These are phyloP conservation scores for Acyrthosiphon pisum DNA, from an alignment of 1,140 invertebrate genomes.

Conservation along the genomic window DNA sequence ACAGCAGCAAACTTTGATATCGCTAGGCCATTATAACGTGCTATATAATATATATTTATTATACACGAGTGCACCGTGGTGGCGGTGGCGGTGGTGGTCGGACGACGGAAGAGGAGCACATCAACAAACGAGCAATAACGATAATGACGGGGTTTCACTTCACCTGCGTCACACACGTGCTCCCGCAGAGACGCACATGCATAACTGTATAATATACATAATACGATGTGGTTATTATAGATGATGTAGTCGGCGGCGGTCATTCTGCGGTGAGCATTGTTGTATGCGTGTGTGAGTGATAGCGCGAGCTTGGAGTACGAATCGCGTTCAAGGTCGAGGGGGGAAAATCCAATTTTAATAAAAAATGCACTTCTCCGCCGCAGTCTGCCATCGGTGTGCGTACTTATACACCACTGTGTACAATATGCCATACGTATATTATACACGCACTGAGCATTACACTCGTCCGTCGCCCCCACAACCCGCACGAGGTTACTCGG, in stretches of 20 bases:
- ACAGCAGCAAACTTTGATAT: neutral
- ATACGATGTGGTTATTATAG: neutral
- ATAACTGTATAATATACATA: neutral
- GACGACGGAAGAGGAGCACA: neutral
- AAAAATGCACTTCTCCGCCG: neutral
- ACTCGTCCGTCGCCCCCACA: neutral
- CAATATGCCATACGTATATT: neutral
- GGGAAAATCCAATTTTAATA: slow-evolving; percentile 28
- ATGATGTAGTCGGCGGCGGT: neutral
- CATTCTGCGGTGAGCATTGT: slow-evolving; percentile 27
- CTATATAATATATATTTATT: neutral
- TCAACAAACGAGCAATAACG: slow-evolving; percentile 19
- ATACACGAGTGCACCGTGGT: neutral
- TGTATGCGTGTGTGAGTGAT: neutral
- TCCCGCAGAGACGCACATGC: neutral
- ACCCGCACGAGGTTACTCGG: neutral
- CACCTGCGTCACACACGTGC: slow-evolving; percentile 7
- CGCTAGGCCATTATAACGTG: neutral
- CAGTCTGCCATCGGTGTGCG: neutral
- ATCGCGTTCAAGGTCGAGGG: neutral
- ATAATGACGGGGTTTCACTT: slow-evolving; percentile 29
- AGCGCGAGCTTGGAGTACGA: neutral
- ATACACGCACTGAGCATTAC: neutral
- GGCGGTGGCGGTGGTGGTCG: no score
- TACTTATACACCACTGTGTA: neutral